Evolutionary conservation across 2,888 invertebrate genomes (phyloP).

Genomic region (Mamestra brassicae): DNA sequence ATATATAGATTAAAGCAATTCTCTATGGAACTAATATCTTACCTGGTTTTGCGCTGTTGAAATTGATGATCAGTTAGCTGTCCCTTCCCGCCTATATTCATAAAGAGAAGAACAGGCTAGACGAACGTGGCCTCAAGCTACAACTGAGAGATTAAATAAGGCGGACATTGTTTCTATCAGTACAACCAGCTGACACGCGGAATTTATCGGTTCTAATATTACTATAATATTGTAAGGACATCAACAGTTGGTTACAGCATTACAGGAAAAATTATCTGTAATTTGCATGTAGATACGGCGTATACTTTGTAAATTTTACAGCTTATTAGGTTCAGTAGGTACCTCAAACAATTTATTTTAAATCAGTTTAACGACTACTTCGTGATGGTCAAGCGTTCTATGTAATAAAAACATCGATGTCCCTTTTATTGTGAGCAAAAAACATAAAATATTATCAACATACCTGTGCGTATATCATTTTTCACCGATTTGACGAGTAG

Average conservation of each 20-base stretch:
- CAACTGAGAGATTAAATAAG: background rate
- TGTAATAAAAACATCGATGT: background rate
- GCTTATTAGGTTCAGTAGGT: background rate
- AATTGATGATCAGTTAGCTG: background rate
- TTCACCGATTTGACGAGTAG: background rate
- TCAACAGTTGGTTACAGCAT: background rate
- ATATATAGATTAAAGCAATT: too few relatives aligned
- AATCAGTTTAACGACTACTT: background rate
- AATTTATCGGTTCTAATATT: background rate
- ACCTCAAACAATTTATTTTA: background rate
- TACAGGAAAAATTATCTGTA: background rate
- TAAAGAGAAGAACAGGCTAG: background rate
- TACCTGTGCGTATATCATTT: background rate
- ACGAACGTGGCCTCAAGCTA: background rate
- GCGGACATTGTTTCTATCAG: background rate
- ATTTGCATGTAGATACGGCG: too few relatives aligned
- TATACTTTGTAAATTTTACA: background rate
- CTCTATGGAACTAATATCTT: background rate
- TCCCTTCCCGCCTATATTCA: background rate
- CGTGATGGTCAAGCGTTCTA: background rate
- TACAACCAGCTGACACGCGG: background rate
- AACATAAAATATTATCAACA: background rate
- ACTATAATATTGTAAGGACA: background rate
- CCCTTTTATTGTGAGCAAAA: background rate
- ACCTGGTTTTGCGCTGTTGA: background rate